phyloP scores from a whole-genome alignment of 2,888 invertebrate genomes.

The Dryadula phaetusa region DNA sequence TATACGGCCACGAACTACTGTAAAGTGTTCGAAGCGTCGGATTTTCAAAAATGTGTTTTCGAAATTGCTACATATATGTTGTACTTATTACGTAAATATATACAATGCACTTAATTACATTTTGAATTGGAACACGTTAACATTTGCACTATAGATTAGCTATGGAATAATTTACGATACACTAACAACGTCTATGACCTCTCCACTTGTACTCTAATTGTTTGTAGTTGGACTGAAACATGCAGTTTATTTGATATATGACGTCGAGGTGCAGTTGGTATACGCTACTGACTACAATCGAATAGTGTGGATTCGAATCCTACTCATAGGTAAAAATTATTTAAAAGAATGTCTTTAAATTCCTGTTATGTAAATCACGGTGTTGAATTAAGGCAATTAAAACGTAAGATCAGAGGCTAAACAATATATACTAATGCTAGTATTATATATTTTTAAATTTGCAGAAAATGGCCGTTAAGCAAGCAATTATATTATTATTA shows the following conservation, averaged over 20 bases:
- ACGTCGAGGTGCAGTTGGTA: background rate
- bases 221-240: background rate
- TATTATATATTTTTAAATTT: conserved; percentile 30
- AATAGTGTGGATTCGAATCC: background rate
- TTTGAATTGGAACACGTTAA: conserved; percentile 10
- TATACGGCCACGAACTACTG: too few relatives aligned
- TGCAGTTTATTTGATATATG: background rate
- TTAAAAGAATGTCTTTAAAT: too few relatives aligned
- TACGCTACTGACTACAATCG: background rate
- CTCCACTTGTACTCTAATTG: background rate
- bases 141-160: background rate
- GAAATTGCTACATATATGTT: too few relatives aligned
- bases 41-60: too few relatives aligned
- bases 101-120: background rate
- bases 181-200: background rate
- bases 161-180: background rate
- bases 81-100: too few relatives aligned
- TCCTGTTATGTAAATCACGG: too few relatives aligned
- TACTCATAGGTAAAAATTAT: background rate
- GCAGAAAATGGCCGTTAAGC: conserved; percentile 54
- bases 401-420: too few relatives aligned
- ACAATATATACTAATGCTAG: too few relatives aligned
- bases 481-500: conserved; percentile 53
- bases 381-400: too few relatives aligned
- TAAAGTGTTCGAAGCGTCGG: too few relatives aligned